Conservation (phyloP, 1,140 invertebrate genomes). For the Aphaenogaster ashmeadi region DNA sequence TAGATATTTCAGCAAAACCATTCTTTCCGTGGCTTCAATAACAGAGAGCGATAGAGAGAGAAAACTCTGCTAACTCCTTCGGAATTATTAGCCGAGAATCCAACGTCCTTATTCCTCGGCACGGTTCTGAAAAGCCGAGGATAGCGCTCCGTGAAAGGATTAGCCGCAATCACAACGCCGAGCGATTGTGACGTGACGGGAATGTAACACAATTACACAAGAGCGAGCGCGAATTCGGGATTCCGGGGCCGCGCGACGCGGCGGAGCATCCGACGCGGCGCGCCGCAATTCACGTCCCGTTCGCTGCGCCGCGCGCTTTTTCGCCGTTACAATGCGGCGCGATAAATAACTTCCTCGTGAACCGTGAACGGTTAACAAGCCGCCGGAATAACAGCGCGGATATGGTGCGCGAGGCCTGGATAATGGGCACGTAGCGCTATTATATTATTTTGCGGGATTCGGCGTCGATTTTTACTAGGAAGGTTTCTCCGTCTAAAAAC, state of each 20-base stretch:
- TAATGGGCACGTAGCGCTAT: neutral
- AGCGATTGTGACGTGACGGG: constrained; percentile 50
- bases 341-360: constrained; percentile 36
- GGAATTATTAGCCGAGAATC: constrained; percentile 33
- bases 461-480: neutral
- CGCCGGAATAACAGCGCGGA: constrained; percentile 9
- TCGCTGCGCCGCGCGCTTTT: neutral
- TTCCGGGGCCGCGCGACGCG: neutral
- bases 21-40: neutral
- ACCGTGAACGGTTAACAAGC: constrained; percentile 36
- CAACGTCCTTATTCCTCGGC: constrained; percentile 23
- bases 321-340: constrained; percentile 12
- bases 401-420: neutral
- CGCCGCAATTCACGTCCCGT: neutral
- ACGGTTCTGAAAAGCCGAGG: constrained; percentile 19
- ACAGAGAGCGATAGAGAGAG: neutral
- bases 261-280: neutral
- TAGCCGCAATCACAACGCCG: constrained; percentile 52
- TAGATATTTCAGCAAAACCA: too few relatives aligned
- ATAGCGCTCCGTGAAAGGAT: constrained; percentile 33
- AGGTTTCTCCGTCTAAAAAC: neutral
- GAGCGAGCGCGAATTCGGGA: constrained; percentile 31
- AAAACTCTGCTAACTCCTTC: neutral
- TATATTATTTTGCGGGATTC: neutral
- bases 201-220: constrained; percentile 43